A percentile compares a stretch with the other conserved stretches of the same genome.
Conservation (phyloP, 92 coral and sea anemone species). For the Porites rus region DNA sequence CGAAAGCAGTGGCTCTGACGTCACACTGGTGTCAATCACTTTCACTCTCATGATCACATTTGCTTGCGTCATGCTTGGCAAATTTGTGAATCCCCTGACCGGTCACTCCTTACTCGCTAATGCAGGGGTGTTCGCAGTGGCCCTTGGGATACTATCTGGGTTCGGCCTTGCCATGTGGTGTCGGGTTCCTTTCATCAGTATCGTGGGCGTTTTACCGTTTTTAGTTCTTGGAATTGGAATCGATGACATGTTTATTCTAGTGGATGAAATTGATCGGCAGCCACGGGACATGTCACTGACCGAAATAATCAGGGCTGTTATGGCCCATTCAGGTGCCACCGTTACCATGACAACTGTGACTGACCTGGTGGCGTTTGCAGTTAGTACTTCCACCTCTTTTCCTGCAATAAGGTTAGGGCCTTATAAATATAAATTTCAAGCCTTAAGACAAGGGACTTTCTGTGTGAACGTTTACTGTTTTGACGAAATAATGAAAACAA, state of each 20-base stretch:
- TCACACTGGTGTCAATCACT: conserved; percentile 77
- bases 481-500: not conserved
- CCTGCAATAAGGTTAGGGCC: conserved; percentile 69
- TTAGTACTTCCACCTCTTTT: conserved; percentile 90
- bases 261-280: conserved; percentile 89
- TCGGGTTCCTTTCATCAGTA: conserved; percentile 76
- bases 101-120: conserved; percentile 87
- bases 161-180: conserved; percentile 78
- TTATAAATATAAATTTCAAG: not conserved
- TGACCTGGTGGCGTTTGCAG: conserved; percentile 89
- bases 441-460: not conserved
- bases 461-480: not conserved
- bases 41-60: conserved; percentile 84
- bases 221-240: conserved; percentile 88
- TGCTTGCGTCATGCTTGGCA: conserved; percentile 78
- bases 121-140: conserved; percentile 90
- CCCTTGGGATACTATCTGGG: conserved; percentile 89
- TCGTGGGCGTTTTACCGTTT: conserved; percentile 84
- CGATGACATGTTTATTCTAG: conserved; percentile 91
- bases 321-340: conserved; percentile 87
- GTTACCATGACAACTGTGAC: conserved; percentile 98
- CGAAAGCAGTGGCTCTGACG: conserved; percentile 87
- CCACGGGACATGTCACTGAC: conserved; percentile 59
- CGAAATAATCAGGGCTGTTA: conserved; percentile 78
- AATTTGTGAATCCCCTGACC: conserved; percentile 80